Conservation (phyloP, 2,113 vertebrate genomes). For the Fregetta grallaria region DNA sequence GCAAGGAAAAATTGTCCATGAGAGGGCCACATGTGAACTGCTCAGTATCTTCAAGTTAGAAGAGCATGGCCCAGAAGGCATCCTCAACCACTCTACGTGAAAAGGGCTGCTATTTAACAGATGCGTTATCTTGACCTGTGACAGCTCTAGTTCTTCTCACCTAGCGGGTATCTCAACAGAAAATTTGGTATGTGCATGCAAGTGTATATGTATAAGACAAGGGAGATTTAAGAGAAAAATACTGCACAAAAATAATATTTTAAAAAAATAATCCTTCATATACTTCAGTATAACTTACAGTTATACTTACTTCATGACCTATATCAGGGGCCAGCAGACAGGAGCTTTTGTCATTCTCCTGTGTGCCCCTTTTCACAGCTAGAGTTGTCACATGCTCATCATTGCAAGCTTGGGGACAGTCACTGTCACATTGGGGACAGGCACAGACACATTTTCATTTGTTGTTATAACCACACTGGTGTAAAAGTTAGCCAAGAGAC, state of each 20-base stretch:
- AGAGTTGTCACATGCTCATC: not conserved
- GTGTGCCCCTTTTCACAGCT: not conserved
- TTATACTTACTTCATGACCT: not conserved
- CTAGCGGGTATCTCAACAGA: not conserved
- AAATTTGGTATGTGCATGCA: not conserved
- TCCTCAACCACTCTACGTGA: not conserved
- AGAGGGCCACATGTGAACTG: not conserved
- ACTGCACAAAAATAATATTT: not conserved
- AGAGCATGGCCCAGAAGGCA: not conserved
- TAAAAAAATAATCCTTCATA: not conserved
- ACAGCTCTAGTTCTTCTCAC: not conserved
- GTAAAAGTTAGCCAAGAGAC: not conserved
- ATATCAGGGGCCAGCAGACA: not conserved
- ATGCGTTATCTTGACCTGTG: not conserved
- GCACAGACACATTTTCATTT: not conserved
- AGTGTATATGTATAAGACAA: not conserved
- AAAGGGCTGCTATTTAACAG: not conserved
- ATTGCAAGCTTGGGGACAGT: not conserved
- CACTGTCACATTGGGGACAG: too few relatives aligned
- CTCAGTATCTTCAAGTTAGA: not conserved
- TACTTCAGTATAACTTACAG: too few relatives aligned
- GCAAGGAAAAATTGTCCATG: not conserved
- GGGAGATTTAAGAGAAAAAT: not conserved
- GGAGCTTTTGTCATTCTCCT: not conserved
- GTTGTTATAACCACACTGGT: not conserved